Conservation (phyloP, 2,113 vertebrate genomes). For the Caranx ignobilis region DNA sequence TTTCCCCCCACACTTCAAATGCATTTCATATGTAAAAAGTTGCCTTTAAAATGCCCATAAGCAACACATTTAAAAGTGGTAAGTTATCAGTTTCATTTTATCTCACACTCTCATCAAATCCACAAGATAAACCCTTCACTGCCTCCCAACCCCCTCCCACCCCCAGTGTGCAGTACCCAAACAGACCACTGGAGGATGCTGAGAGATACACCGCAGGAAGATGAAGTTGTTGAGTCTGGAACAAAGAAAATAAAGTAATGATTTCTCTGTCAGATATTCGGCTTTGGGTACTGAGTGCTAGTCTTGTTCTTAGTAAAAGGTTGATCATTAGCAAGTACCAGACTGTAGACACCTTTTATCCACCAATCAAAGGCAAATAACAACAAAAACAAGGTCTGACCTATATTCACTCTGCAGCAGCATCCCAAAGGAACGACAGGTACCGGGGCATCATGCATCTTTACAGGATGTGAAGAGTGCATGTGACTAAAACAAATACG, state of each 20-base stretch:
- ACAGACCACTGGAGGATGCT: conserved; percentile 58
- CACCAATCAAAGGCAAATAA: conserved; percentile 62
- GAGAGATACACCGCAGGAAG: background rate
- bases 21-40: conserved; percentile 59
- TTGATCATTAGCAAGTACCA: conserved; percentile 53
- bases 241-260: conserved; percentile 70
- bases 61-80: conserved; percentile 61
- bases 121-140: conserved; percentile 38
- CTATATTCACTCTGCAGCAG: conserved; percentile 66
- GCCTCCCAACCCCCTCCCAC: background rate
- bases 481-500: conserved; percentile 14
- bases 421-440: conserved; percentile 63
- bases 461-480: conserved; percentile 3
- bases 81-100: conserved; percentile 62
- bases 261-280: conserved; percentile 65
- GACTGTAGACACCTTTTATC: conserved; percentile 53
- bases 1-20: conserved; percentile 58
- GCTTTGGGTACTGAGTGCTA: conserved; percentile 34
- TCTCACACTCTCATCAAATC: conserved; percentile 63
- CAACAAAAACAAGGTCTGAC: conserved; percentile 64
- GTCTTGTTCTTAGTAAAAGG: conserved; percentile 17
- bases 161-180: conserved; percentile 41
- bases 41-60: conserved; percentile 61
- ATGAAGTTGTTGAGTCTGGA: conserved; percentile 60
- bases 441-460: conserved; percentile 28